Evolutionary conservation across 2,113 vertebrate genomes (phyloP), one percentile per base, ranked within the genome.

Genomic region (Calcarius ornatus): DNA sequence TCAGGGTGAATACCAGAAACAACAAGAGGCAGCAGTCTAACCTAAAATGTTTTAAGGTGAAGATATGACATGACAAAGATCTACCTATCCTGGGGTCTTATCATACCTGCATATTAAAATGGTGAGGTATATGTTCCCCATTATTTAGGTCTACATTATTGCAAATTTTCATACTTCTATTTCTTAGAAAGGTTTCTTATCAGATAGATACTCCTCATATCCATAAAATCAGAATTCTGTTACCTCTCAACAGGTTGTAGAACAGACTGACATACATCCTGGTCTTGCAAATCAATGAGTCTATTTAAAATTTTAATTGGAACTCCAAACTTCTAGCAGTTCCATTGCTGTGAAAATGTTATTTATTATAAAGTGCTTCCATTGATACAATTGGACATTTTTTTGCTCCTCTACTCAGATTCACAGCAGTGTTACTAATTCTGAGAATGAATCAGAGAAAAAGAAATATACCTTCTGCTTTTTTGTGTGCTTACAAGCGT

Each of bases 1-100:
- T 64, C 1, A 0, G 4, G 1, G 5, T 9, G 2, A 54, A 23
- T 48, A 71, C 5, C 5, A 48, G 73, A 76, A 89, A 53, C 3
- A 61, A 12, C 40, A 87, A 79, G 31, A 79, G 7, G n/a, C 10
- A 63, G 21, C 24, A 42, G 35, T 59, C 45, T 84, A 54, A 88
- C 15, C 6, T 57, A n/a, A 30, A 21, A 5, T 10, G 3, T 33
- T 77, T 25, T 11, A 37, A 70, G 11, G 20, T 27, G 4, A 33
- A 87, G 84, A 69, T 15, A 72, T 5, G 12, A 27, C 6, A 50
- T 31, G 5, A 13, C 21, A 78, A 77, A 87, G 2, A 9, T 45
- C 30, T 90, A 24, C 14, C 27, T 64, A 6, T 27, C 23, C 12
- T 33, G 9, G 3, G 6, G 4, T 79, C 9, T 65, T 60, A 31